Base-by-base conservation (phyloP, 2,888 invertebrate genomes). In the Archips xylosteana region DNA sequence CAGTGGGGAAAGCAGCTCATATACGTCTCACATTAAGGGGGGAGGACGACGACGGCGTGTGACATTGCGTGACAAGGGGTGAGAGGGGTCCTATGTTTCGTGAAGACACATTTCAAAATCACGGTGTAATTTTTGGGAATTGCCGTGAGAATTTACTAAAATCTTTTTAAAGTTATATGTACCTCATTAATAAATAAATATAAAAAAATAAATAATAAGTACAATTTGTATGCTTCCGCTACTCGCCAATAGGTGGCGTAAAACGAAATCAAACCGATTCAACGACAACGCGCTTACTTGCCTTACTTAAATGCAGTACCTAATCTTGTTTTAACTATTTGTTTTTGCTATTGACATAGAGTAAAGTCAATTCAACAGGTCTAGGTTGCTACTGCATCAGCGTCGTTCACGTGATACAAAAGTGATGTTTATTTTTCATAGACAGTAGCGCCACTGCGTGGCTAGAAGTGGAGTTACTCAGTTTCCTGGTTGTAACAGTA, bases 391-490 rank as follows among this genome's bases (percentile, higher is more conserved):
- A 15, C 8, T 51, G 15, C 15, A 51, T 51, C 8, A n/a, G 1
- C 2, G n/a, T 51, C 51, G 45, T 12, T 45, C 15, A 12, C 47
- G 51, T 15, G 6, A 51, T 15, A 13, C 51, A 39, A 39, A 39
- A 39, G 39, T 39, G 13, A 54, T 23, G 32, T 4, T 32, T 32
- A 12, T 8, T n/a, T 15, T 13, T 8, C 12, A 15, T 42, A 39
- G 39, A 54, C 23, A 23, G 65, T 42, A 6, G 54, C 65, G 65
- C 65, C 65, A 66, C 54, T 54, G 39, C 23, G 39, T 57, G 23
- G 13, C 42, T 42, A 45, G 57, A 45, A 51, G 23, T 0, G 12
- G 8, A 67, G 8, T 9, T n/a, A 23, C 9, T 32, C 13, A 9
- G 42, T 45, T 57, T 57, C 57, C 57, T 13, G 13, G 23, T 42